These are phyloP conservation scores for Centropyge bicolor DNA, from an alignment of 2,797 vertebrate species.

Conservation along the genomic window DNA sequence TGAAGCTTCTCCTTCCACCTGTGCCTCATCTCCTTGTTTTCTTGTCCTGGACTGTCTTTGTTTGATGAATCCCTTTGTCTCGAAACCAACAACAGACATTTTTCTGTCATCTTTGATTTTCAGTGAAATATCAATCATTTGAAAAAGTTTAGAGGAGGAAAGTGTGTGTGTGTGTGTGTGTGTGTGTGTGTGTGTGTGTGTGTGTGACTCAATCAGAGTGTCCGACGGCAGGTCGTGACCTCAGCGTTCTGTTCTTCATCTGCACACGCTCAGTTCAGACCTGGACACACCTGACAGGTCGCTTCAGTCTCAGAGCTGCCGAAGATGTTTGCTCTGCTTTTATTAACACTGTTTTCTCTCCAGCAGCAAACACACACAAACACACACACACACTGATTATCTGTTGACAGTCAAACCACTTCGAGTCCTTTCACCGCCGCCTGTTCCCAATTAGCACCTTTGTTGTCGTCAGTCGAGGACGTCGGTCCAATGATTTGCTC, in stretches of 20 bases:
- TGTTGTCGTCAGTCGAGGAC: background rate
- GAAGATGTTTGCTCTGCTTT: background rate
- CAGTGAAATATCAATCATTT: no score
- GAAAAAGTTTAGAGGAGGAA: background rate
- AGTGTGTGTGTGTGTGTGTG: no score
- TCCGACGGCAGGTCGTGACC: conserved; percentile 8
- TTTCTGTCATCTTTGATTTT: no score
- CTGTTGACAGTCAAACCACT: background rate
- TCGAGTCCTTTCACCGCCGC: background rate
- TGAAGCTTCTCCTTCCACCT: no score
- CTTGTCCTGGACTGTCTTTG: no score
- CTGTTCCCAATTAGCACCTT: background rate
- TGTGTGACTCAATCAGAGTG: conserved; percentile 32
- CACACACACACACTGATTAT: background rate
- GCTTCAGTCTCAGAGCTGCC: conserved; percentile 1
- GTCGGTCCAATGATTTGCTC: background rate
- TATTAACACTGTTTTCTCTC: background rate
- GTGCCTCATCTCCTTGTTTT: no score
- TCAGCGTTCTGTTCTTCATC: conserved; percentile 16
- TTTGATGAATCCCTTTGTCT: no score
- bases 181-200: background rate
- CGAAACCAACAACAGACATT: no score
- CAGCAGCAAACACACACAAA: conserved; percentile 1
- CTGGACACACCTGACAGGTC: background rate
- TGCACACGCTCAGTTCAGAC: conserved; percentile 19